Evolutionary conservation across 1,140 invertebrate genomes (phyloP).

Genomic region (Drosophila sturtevanti): DNA sequence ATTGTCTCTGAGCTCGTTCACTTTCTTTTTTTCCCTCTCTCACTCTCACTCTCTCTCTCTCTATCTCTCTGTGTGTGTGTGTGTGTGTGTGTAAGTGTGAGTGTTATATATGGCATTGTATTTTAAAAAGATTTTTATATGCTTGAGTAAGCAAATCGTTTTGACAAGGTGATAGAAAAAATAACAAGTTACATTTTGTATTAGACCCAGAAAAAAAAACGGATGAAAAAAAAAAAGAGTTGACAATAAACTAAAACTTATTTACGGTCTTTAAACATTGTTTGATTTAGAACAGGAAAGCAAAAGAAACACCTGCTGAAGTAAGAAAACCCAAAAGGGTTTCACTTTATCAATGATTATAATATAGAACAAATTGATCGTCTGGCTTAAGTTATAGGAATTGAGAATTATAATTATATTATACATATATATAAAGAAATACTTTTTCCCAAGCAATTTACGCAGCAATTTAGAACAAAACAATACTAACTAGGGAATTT

Average conservation of each 20-base stretch:
- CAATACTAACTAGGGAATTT: too few relatives aligned
- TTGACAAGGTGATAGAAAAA: slow-evolving; percentile 9
- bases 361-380: too few relatives aligned
- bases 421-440: too few relatives aligned
- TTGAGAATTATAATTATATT: too few relatives aligned
- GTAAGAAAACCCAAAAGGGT: too few relatives aligned
- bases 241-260: not conserved
- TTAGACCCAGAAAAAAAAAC: not conserved
- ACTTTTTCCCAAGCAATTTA: too few relatives aligned
- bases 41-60: not conserved
- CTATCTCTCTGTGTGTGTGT: not conserved
- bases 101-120: slow-evolving; percentile 4
- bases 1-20: slow-evolving; percentile 23
- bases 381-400: too few relatives aligned
- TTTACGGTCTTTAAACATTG: not conserved
- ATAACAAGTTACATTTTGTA: slow-evolving; percentile 5
- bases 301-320: too few relatives aligned
- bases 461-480: too few relatives aligned
- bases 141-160: slow-evolving; percentile 5
- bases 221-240: not conserved
- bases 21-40: not conserved
- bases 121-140: slow-evolving; percentile 9
- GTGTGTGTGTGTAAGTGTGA: not conserved
- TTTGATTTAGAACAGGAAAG: not conserved
- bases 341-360: too few relatives aligned